These are phyloP conservation scores for Anoplophora glabripennis DNA, from an alignment of 1,140 invertebrate species.

Conservation along the genomic window DNA sequence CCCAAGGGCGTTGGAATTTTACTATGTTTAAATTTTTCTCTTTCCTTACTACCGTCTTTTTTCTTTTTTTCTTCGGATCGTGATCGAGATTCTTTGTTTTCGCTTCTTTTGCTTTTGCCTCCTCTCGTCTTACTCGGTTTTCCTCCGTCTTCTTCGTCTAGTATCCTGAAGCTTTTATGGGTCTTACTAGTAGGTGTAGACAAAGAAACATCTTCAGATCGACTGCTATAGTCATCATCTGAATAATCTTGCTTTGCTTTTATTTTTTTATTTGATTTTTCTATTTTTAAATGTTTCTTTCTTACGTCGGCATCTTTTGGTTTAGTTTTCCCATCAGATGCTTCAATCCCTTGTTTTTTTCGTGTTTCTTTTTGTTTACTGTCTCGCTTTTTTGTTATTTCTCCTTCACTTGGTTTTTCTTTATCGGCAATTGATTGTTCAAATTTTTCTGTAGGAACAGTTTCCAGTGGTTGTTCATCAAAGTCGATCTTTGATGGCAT, in stretches of 20 bases:
- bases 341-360: too few species aligned
- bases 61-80: slow-evolving; percentile 33
- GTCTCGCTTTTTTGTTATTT: too few species aligned
- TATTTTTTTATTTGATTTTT: slow-evolving; percentile 42
- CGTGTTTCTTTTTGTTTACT: too few species aligned
- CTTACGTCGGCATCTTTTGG: slow-evolving; percentile 16
- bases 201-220: slow-evolving; percentile 11
- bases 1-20: slow-evolving; percentile 41
- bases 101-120: neutral
- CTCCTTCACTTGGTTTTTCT: too few species aligned
- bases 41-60: slow-evolving; percentile 11
- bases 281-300: slow-evolving; percentile 52
- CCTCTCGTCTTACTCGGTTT: slow-evolving; percentile 16
- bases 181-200: slow-evolving; percentile 16
- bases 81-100: slow-evolving; percentile 27
- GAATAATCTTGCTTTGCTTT: slow-evolving; percentile 2
- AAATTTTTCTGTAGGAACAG: too few species aligned
- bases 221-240: slow-evolving; percentile 20
- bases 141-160: slow-evolving; percentile 29
- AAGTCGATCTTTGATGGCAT: neutral
- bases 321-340: too few species aligned
- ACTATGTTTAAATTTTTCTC: slow-evolving; percentile 16
- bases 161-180: slow-evolving; percentile 42
- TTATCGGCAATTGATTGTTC: too few species aligned
- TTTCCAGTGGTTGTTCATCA: neutral